These are phyloP conservation scores for Criorhina ranunculi DNA, from an alignment of 2,888 invertebrate genomes.

Conservation along the genomic window DNA sequence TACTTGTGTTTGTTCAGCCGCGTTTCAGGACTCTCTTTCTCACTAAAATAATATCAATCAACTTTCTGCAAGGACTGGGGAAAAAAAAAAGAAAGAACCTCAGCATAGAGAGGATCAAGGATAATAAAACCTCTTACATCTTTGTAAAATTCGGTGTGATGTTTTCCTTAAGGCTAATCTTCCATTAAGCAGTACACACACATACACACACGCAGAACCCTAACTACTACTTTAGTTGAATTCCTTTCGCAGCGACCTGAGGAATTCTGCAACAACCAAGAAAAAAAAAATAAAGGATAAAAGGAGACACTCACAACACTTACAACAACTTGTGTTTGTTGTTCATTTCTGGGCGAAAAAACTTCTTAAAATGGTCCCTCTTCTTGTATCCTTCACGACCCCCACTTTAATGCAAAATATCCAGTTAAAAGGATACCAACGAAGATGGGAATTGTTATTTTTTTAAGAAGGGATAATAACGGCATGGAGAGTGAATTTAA, in stretches of 20 bases:
- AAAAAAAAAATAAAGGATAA: constrained; percentile 11
- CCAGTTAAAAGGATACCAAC: constrained; percentile 70
- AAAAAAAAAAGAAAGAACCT: constrained; percentile 8
- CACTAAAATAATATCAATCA: constrained; percentile 76
- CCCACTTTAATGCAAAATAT: constrained; percentile 67
- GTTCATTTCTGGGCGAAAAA: constrained; percentile 61
- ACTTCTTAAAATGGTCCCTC: constrained; percentile 67
- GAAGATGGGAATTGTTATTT: constrained; percentile 60
- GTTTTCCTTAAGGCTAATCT: constrained; percentile 72
- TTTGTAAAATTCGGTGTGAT: constrained; percentile 70
- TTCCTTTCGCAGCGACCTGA: constrained; percentile 28
- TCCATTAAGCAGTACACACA: constrained; percentile 73
- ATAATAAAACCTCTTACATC: constrained; percentile 75
- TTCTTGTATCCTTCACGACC: neutral
- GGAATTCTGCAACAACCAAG: constrained; percentile 9
- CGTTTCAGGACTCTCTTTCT: constrained; percentile 52
- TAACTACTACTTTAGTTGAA: constrained; percentile 24
- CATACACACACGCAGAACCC: constrained; percentile 32
- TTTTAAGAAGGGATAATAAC: constrained; percentile 75
- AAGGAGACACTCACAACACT: constrained; percentile 4
- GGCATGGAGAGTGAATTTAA: constrained; percentile 72
- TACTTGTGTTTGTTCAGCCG: constrained; percentile 73
- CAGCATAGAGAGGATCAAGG: constrained; percentile 65
- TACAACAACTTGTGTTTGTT: constrained; percentile 39
- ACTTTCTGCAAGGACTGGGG: constrained; percentile 52